Percentiles rank a stretch among this genome's conserved stretches.
phyloP scores from a whole-genome alignment of 2,797 vertebrate species.

The Esox masquinongy region DNA sequence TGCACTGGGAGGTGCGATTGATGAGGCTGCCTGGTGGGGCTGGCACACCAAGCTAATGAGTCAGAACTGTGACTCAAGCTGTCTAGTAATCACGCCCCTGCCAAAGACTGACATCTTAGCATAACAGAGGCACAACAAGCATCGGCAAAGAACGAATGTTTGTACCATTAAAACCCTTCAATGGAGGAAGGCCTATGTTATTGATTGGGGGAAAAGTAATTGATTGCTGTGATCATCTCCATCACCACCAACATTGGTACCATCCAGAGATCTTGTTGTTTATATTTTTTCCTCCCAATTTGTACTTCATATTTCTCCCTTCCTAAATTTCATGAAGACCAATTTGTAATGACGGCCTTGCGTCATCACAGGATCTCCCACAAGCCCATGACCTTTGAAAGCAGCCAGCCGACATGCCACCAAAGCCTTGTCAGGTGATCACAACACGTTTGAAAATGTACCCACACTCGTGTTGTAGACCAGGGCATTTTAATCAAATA shows the following conservation, averaged over 20 bases:
- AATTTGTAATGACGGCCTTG: too few species aligned
- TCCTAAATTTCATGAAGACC: too few species aligned
- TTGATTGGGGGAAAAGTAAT: background rate
- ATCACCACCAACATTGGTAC: constrained; percentile 31
- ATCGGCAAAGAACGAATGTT: background rate
- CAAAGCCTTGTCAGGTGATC: too few species aligned
- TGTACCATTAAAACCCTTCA: constrained; percentile 9
- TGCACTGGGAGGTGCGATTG: background rate
- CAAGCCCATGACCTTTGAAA: too few species aligned
- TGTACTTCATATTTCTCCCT: too few species aligned
- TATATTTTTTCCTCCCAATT: background rate
- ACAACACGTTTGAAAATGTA: too few species aligned
- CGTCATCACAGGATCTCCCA: too few species aligned
- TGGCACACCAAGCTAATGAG: constrained; percentile 74
- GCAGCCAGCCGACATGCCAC: too few species aligned
- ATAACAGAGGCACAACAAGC: constrained; percentile 23
- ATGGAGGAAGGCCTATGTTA: background rate
- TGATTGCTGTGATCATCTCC: background rate
- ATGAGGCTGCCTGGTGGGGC: constrained; percentile 1
- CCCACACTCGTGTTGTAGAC: background rate
- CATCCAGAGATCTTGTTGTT: background rate
- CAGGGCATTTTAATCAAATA: background rate
- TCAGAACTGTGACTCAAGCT: constrained; percentile 78
- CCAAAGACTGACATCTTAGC: constrained; percentile 46
- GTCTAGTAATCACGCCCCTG: constrained; percentile 66